Percentiles rank a stretch among this genome's conserved stretches.
Evolutionary conservation across 2,888 invertebrate species (phyloP).

Genomic region (Osmoderma eremita): DNA sequence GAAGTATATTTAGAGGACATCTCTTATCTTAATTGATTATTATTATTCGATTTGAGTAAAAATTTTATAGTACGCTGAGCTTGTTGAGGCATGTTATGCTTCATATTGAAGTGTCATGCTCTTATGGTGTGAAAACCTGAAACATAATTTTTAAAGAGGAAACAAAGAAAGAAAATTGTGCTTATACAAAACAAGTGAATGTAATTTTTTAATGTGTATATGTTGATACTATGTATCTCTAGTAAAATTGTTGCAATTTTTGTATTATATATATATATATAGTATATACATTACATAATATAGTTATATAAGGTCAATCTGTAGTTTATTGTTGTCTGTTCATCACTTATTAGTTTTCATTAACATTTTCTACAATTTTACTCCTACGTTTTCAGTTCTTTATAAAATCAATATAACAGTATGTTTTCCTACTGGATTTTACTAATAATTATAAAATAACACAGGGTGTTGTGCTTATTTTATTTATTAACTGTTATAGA

Average conservation of each 20-base stretch:
- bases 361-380: conserved; percentile 4
- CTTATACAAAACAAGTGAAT: conserved; percentile 38
- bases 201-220: conserved; percentile 47
- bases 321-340: conserved; percentile 16
- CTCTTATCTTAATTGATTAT: conserved; percentile 25
- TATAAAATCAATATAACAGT: not conserved
- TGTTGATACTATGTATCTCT: conserved; percentile 67
- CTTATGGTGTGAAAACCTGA: conserved; percentile 33
- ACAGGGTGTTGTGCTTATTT: conserved; percentile 29
- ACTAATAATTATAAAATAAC: conserved; percentile 14
- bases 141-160: conserved; percentile 38
- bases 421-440: not conserved
- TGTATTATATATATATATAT: conserved; percentile 44
- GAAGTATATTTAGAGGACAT: conserved; percentile 42
- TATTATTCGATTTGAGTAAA: conserved; percentile 32
- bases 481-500: conserved; percentile 31
- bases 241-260: conserved; percentile 65
- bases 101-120: conserved; percentile 58
- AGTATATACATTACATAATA: conserved; percentile 35
- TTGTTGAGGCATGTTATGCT: conserved; percentile 50
- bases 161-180: conserved; percentile 27
- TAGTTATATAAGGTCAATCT: conserved; percentile 13
- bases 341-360: not conserved
- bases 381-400: not conserved
- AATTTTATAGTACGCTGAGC: conserved; percentile 35